Conservation (phyloP, 2,113 vertebrate species). For the Urocitellus parryii region DNA sequence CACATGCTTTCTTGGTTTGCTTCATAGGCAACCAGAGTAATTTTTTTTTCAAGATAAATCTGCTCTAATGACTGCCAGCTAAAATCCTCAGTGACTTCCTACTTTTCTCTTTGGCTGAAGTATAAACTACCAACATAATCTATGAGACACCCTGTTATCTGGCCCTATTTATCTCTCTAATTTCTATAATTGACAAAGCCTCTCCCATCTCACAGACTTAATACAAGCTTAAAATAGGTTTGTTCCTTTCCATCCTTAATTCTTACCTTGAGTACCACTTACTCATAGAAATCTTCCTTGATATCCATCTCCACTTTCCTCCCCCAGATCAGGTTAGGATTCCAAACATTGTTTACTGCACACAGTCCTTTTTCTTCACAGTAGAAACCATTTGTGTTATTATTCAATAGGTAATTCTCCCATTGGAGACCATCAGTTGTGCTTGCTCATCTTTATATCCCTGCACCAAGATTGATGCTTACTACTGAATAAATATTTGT, state of each 20-base stretch:
- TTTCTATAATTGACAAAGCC: background rate
- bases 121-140: background rate
- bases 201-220: background rate
- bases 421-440: background rate
- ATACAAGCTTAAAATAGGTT: conserved; percentile 7
- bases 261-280: background rate
- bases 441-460: background rate
- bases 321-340: background rate
- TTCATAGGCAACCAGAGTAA: background rate
- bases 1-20: background rate
- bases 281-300: background rate
- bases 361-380: background rate
- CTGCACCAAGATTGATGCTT: background rate
- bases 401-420: background rate
- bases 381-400: conserved; percentile 22
- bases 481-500: background rate
- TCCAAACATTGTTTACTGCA: background rate
- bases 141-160: background rate
- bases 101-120: background rate
- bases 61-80: background rate
- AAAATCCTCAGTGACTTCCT: background rate
- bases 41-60: background rate
- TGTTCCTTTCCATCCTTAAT: background rate
- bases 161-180: background rate
- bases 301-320: background rate